Percentiles rank a stretch among this genome's conserved stretches.
Evolutionary conservation across 2,888 invertebrate genomes (phyloP).

Genomic region (Gibbula magus): DNA sequence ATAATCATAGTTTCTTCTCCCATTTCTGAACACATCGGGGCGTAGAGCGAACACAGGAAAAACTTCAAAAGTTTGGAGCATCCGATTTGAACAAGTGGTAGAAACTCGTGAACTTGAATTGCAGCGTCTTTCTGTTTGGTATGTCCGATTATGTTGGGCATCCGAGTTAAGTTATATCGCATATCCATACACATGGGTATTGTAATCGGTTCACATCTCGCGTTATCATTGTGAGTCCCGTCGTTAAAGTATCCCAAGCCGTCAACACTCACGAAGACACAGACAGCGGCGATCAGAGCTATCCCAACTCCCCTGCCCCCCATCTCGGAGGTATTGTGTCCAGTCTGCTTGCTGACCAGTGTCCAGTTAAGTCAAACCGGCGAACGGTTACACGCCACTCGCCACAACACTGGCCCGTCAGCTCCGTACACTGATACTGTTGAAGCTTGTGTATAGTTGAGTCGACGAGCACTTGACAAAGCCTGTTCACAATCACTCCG

Average conservation of each 20-base stretch:
- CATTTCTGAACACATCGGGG: conserved; percentile 92
- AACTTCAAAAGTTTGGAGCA: conserved; percentile 89
- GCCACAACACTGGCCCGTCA: conserved; percentile 9
- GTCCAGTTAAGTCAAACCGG: not conserved
- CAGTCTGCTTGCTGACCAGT: not conserved
- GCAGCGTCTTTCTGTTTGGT: conserved; percentile 87
- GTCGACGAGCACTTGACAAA: conserved; percentile 10
- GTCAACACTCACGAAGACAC: not conserved
- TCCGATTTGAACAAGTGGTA: conserved; percentile 85
- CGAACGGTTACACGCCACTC: not conserved
- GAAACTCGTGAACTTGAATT: conserved; percentile 83
- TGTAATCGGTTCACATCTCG: conserved; percentile 84
- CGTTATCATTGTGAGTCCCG: conserved; percentile 43
- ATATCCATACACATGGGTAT: conserved; percentile 88
- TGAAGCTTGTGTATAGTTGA: conserved; percentile 12
- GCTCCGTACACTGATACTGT: conserved; percentile 3
- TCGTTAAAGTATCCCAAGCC: not conserved
- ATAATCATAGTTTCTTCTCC: conserved; percentile 84
- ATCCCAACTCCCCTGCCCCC: not conserved
- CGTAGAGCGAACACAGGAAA: conserved; percentile 91
- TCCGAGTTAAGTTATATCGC: conserved; percentile 89
- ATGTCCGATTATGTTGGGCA: conserved; percentile 91
- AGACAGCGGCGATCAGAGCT: not conserved
- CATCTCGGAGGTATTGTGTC: not conserved
- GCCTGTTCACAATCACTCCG: conserved; percentile 16